Percentiles rank a stretch among this genome's conserved stretches.
Evolutionary conservation across 2,797 vertebrate genomes (phyloP).

Genomic region (Thamnophis elegans): DNA sequence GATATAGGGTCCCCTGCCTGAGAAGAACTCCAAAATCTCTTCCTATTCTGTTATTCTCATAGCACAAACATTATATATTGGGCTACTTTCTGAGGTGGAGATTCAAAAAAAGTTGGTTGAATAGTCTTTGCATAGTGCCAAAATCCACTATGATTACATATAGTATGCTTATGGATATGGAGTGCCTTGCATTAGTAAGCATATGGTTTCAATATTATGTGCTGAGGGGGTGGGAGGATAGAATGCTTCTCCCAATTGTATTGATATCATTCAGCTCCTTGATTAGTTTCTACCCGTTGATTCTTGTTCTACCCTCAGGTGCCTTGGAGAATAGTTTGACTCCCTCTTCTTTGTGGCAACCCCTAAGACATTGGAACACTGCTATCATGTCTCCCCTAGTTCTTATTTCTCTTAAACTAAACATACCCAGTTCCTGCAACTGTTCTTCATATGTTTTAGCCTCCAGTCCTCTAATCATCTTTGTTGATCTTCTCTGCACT

Average conservation of each 20-base stretch:
- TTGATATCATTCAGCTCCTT: not conserved
- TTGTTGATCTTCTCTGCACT: no score
- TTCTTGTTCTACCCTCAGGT: no score
- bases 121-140: not conserved
- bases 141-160: not conserved
- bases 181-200: not conserved
- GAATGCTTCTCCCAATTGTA: not conserved
- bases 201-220: not conserved
- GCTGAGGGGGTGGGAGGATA: not conserved
- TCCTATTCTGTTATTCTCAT: not conserved
- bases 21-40: not conserved
- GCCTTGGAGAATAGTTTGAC: no score
- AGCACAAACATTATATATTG: not conserved
- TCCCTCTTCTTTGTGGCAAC: no score
- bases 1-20: not conserved
- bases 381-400: no score
- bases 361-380: no score
- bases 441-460: no score
- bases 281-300: no score
- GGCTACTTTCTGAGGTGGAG: not conserved
- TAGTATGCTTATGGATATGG: not conserved
- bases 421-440: no score
- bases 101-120: not conserved
- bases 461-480: no score
- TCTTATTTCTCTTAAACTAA: no score